phyloP scores from a whole-genome alignment of 2,797 vertebrate species.

The Anguilla pacifica region DNA sequence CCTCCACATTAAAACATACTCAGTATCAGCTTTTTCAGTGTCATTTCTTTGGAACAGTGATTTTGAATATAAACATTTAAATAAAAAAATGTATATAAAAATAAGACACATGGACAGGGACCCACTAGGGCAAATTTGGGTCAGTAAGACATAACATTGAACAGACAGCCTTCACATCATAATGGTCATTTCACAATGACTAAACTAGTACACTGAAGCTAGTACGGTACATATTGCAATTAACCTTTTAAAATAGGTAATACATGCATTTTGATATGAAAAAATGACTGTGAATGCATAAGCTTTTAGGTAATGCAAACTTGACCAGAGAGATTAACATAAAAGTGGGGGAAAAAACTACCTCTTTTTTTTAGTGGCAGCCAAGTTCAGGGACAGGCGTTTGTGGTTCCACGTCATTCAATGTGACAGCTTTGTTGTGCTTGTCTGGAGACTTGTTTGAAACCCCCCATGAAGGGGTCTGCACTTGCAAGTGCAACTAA shows the following conservation, averaged over 20 bases:
- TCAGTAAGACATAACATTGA: no score
- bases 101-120: no score
- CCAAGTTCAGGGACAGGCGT: not conserved
- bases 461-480: slow-evolving; percentile 20
- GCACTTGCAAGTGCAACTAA: slow-evolving; percentile 19
- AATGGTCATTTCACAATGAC: no score
- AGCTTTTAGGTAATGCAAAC: not conserved
- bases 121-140: no score
- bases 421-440: slow-evolving; percentile 39
- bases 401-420: slow-evolving; percentile 30
- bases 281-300: not conserved
- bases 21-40: no score
- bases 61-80: no score
- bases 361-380: not conserved
- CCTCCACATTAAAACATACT: not conserved
- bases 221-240: not conserved
- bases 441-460: slow-evolving; percentile 25
- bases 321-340: not conserved
- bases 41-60: no score
- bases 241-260: not conserved
- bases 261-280: not conserved
- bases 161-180: no score
- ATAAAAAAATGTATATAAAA: no score
- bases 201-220: no score
- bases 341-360: not conserved